Evolutionary conservation across 1,140 invertebrate genomes (phyloP), one percentile per base, ranked within the genome.

Genomic region (Tetranychus urticae): DNA sequence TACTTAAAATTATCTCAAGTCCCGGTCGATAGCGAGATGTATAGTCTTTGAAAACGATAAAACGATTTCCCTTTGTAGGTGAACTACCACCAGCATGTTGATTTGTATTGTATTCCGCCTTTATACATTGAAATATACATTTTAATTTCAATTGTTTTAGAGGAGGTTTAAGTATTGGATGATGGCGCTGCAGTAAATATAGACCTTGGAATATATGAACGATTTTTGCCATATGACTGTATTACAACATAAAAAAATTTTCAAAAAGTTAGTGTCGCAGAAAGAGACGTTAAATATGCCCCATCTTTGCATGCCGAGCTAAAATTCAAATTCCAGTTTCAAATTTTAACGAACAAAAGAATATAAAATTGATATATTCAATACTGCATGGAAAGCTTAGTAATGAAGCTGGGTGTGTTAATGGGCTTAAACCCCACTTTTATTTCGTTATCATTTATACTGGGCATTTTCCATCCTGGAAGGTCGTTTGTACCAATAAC

Each of bases 171-270:
- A 76, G 96, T 99, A 2, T 74, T 99, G 50, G 90, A 98, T 70
- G 96, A 99, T 80, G 96, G 96, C 46, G 92, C 92, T 45, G 96
- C 99, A 77, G 96, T 99, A 33, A 96, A 99, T 77, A 78, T 99
- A 65, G 96, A 99, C 79, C 77, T 99, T 63, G 96, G 96, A 47
- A 99, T 99, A 75, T 99, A 99, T 74, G 96, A 99, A 72, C 77
- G 96, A 50, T 99, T 99, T 71, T 72, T 99, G 45, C 79, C 80
- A 62, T 90, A 97, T 66, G 98, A 99, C 70, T 99, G 99, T 72
- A 98, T 99, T 61, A 99, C 96, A 0, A 98, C 93, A n/a, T 96
- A 96, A 12, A 98, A 98, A 77, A 94, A 99, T 64, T 98, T 97
- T 74, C 82, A 93, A 69, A 76, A 84, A 70, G 91, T 99, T 10